Evolutionary conservation across 2,113 vertebrate genomes (phyloP), one percentile per base, ranked within the genome.

Genomic region (Amphiprion ocellaris): DNA sequence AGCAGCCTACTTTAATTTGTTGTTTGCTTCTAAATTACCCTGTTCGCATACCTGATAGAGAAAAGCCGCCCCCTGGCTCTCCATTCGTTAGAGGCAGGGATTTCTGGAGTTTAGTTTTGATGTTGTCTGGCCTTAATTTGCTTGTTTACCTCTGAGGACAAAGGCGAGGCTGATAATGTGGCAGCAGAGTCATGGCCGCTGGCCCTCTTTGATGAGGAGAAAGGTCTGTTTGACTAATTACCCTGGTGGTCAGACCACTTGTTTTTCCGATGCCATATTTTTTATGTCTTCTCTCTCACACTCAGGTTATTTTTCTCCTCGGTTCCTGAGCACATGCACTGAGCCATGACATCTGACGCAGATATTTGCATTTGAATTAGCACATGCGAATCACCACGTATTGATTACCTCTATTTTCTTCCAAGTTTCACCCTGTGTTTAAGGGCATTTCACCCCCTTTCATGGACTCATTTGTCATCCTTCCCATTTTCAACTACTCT

Each of bases 341-440:
- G 50, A 71, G 74, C 84, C 84, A 9, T 87, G 87, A 89, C 81
- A 82, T 81, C 82, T 78, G 52, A 74, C 7, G 63, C 30, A 50
- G 63, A 75, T 87, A 92, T 92, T 93, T 86, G 86, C 87, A 90
- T 93, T 86, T 87, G 82, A 92, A 93, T 93, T 93, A 90, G 81
- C 61, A 30, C 72, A n/a, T 53, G 65, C 17, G 19, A 81, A 91
- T 90, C 69, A 71, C 73, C 58, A 56, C 1, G 1, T 91, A 92
- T 92, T 62, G 92, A 92, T 93, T 78, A 69, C 41, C 63, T 85
- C 82, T 73, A 84, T 56, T 80, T 74, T 55, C 63, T 39, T 68
- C 37, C 8, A 14, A 55, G 67, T 59, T 84, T 89, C 16, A 52
- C 53, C 47, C 17, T 63, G 84, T 81, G 67, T 77, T 76, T 47